Evolutionary conservation across 1,140 invertebrate genomes (phyloP).

Genomic region (Helicoverpa zea): DNA sequence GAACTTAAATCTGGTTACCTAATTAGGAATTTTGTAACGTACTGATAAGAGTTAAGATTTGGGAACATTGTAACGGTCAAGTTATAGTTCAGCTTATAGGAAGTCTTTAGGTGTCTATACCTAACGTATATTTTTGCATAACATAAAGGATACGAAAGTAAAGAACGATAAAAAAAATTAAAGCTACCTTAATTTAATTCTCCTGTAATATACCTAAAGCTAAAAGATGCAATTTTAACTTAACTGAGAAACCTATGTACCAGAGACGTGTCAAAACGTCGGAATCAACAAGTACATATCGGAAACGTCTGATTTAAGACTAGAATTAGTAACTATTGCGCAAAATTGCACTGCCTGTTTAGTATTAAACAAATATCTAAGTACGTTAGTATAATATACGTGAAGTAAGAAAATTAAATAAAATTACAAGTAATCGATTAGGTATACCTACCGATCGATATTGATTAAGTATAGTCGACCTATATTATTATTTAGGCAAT

Average conservation of each 20-base stretch:
- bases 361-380: conserved; percentile 70
- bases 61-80: conserved; percentile 3
- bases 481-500: neutral
- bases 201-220: neutral
- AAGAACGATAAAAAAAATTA: neutral
- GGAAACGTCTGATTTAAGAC: conserved; percentile 73
- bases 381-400: conserved; percentile 49
- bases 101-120: neutral
- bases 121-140: conserved; percentile 9
- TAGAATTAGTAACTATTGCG: conserved; percentile 73
- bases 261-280: conserved; percentile 14
- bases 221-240: neutral
- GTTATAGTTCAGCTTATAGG: too few relatives aligned
- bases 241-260: conserved; percentile 19
- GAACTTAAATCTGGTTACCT: conserved; percentile 28
- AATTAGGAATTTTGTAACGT: conserved; percentile 20
- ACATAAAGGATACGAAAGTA: neutral
- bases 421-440: neutral
- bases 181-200: neutral
- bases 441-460: too few relatives aligned
- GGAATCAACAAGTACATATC: conserved; percentile 80
- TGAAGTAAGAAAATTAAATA: neutral
- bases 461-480: too few relatives aligned
- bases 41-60: conserved; percentile 27
- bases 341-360: conserved; percentile 83